Evolutionary conservation across 2,113 vertebrate species (phyloP).

Genomic region (Benitochromis conjunctus): DNA sequence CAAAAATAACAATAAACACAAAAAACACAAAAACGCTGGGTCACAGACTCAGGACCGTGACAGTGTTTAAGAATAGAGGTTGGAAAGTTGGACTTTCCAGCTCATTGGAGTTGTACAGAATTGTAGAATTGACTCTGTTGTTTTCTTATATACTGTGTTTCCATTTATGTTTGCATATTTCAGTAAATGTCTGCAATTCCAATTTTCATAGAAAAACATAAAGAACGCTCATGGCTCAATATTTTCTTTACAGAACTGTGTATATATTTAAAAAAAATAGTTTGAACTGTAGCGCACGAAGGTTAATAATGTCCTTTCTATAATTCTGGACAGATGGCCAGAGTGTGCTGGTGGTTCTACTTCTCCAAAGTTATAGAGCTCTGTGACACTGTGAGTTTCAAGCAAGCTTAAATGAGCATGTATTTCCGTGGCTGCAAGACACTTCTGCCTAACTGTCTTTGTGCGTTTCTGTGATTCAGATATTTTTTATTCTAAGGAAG

Average conservation of each 20-base stretch:
- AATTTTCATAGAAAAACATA: neutral
- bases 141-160: neutral
- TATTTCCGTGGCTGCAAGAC: neutral
- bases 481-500: constrained; percentile 81
- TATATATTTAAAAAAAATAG: neutral
- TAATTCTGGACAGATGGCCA: constrained; percentile 77
- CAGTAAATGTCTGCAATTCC: neutral
- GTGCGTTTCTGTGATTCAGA: constrained; percentile 43
- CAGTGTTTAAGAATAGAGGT: neutral
- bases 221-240: neutral
- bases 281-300: neutral
- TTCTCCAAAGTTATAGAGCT: constrained; percentile 76
- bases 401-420: neutral
- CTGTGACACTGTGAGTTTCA: constrained; percentile 67
- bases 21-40: no score
- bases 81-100: neutral
- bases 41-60: no score
- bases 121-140: neutral
- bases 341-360: constrained; percentile 75
- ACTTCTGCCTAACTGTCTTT: neutral
- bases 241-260: neutral
- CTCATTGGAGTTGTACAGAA: neutral
- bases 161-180: neutral
- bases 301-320: neutral
- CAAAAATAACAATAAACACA: no score